Evolutionary conservation across 2,888 invertebrate genomes (phyloP).

Genomic region (Thumatha senex): DNA sequence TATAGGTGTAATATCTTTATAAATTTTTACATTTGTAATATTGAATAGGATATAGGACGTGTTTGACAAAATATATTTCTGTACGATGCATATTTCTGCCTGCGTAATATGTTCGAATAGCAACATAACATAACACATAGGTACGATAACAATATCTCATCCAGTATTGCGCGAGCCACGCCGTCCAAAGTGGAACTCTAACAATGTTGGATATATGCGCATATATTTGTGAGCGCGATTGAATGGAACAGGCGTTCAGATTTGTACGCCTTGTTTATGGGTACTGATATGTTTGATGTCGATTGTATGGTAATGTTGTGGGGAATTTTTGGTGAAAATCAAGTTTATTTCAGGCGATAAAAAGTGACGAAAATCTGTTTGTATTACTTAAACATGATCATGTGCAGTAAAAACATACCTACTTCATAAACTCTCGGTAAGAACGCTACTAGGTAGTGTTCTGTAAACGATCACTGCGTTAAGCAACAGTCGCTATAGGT

Average conservation of each 20-base stretch:
- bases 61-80: no score
- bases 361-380: neutral
- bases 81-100: no score
- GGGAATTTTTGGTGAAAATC: neutral
- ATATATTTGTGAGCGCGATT: conserved; percentile 66
- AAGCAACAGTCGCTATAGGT: no score
- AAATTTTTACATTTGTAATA: no score
- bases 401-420: neutral
- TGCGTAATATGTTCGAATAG: neutral
- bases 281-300: conserved; percentile 19
- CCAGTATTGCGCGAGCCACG: conserved; percentile 34
- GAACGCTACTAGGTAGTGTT: no score
- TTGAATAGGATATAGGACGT: no score
- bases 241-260: conserved; percentile 58
- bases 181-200: conserved; percentile 54
- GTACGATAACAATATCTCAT: conserved; percentile 30
- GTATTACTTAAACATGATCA: neutral
- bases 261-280: conserved; percentile 46
- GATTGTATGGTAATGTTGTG: conserved; percentile 7
- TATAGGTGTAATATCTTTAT: no score
- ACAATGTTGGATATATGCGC: conserved; percentile 73
- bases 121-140: conserved; percentile 1
- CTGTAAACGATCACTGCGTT: no score
- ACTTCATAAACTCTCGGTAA: no score
- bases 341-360: neutral